These are phyloP conservation scores for Crotophaga sulcirostris DNA, from an alignment of 2,113 vertebrate genomes.

Conservation along the genomic window DNA sequence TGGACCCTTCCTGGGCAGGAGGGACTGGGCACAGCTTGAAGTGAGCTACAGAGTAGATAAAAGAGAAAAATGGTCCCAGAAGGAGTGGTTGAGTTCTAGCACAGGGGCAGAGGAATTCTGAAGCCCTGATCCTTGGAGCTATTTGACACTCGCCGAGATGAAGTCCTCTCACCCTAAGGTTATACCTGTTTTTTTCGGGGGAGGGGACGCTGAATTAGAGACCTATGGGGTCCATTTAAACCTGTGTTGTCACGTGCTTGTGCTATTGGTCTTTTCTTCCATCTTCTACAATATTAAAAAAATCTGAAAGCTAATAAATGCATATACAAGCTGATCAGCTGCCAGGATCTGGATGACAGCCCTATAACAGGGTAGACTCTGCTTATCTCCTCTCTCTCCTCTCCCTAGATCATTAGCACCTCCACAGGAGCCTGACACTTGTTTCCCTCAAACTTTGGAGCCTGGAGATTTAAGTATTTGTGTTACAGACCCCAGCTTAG, in stretches of 20 bases:
- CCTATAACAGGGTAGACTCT: no score
- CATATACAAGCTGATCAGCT: not conserved
- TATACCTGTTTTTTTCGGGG: no score
- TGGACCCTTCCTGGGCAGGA: not conserved
- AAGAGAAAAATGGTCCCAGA: not conserved
- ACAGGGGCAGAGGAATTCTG: not conserved
- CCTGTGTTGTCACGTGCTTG: no score
- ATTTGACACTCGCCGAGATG: fast-evolving
- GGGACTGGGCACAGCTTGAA: not conserved
- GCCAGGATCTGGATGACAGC: not conserved
- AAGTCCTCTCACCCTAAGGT: not conserved
- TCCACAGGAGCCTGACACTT: not conserved
- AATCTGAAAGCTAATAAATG: not conserved
- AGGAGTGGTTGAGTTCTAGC: not conserved
- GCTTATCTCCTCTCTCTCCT: not conserved
- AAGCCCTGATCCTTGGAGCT: not conserved
- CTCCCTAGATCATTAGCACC: not conserved
- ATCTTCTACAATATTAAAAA: not conserved
- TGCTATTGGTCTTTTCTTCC: not conserved
- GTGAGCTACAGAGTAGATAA: fast-evolving
- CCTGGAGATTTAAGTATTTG: fast-evolving
- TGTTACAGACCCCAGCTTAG: not conserved
- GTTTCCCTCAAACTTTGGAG: not conserved
- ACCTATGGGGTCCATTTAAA: not conserved
- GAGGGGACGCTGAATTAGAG: not conserved